phyloP scores from a whole-genome alignment of 2,113 vertebrate genomes.

The Cercopithecus mona region DNA sequence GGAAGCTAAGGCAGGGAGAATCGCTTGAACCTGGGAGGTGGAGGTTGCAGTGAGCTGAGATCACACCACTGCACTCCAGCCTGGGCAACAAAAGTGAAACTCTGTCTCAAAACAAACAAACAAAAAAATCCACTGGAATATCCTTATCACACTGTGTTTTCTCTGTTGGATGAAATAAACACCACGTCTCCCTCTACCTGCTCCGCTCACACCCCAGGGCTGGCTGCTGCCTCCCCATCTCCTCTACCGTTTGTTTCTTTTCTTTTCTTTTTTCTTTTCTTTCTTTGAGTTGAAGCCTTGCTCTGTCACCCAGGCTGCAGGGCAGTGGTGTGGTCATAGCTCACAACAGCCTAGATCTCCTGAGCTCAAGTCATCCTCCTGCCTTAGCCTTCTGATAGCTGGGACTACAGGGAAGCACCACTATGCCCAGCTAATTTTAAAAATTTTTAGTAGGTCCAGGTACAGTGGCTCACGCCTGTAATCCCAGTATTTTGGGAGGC shows the following conservation, averaged over 20 bases:
- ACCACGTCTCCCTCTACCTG: background rate
- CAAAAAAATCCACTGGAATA: background rate
- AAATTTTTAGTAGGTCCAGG: background rate
- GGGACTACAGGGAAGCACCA: background rate
- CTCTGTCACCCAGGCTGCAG: background rate
- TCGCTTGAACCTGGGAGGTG: no score
- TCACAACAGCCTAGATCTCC: background rate
- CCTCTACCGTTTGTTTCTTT: background rate
- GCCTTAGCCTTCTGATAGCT: background rate
- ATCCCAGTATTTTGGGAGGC: no score
- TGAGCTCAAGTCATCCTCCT: background rate
- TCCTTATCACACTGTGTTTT: background rate
- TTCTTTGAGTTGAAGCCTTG: background rate
- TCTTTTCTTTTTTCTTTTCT: background rate
- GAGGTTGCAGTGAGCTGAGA: no score
- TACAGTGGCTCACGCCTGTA: no score
- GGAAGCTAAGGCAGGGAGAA: no score
- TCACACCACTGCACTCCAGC: no score
- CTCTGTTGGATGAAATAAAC: background rate
- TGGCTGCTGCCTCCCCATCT: background rate
- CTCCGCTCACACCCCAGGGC: fast-evolving
- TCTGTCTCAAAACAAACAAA: no score
- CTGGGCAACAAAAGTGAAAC: no score
- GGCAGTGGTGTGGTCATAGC: background rate
- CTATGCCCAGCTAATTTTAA: background rate